Evolutionary conservation across 2,888 invertebrate genomes (phyloP).

Genomic region (Drosophila flavopinicola): DNA sequence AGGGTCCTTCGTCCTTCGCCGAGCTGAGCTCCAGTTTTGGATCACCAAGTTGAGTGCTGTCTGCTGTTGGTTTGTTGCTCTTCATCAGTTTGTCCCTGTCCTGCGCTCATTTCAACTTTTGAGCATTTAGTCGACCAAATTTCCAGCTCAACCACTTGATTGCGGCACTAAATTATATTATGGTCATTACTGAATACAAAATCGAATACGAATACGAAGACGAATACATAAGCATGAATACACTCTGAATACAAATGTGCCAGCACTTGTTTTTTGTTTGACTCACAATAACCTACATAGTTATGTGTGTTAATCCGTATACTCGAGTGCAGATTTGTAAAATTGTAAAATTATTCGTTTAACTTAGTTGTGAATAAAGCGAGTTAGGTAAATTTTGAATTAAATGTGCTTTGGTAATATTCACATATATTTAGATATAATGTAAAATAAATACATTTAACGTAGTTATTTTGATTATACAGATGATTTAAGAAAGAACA

Average conservation of each 20-base stretch:
- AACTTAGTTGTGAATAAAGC: background rate
- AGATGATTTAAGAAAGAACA: too few relatives aligned
- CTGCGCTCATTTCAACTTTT: slow-evolving; percentile 57
- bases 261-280: slow-evolving; percentile 6
- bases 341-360: slow-evolving; percentile 7
- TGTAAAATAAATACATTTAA: background rate
- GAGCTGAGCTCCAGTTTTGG: slow-evolving; percentile 54
- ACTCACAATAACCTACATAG: background rate
- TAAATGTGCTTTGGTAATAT: background rate
- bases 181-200: slow-evolving; percentile 53
- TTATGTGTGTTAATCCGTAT: background rate
- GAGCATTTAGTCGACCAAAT: slow-evolving; percentile 53
- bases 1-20: slow-evolving; percentile 15
- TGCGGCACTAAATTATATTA: slow-evolving; percentile 75
- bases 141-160: slow-evolving; percentile 69
- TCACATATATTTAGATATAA: too few relatives aligned
- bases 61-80: slow-evolving; percentile 41
- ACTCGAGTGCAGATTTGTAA: background rate
- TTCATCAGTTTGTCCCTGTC: slow-evolving; percentile 40
- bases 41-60: slow-evolving; percentile 67
- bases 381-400: background rate
- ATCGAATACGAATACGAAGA: slow-evolving; percentile 1
- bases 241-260: slow-evolving; percentile 23
- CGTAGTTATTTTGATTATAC: too few relatives aligned
- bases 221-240: slow-evolving; percentile 4